A percentile compares a stretch with the other conserved stretches of the same genome.
These are phyloP conservation scores for Metridium senile DNA, from an alignment of 92 coral and sea anemone genomes.

Conservation along the genomic window DNA sequence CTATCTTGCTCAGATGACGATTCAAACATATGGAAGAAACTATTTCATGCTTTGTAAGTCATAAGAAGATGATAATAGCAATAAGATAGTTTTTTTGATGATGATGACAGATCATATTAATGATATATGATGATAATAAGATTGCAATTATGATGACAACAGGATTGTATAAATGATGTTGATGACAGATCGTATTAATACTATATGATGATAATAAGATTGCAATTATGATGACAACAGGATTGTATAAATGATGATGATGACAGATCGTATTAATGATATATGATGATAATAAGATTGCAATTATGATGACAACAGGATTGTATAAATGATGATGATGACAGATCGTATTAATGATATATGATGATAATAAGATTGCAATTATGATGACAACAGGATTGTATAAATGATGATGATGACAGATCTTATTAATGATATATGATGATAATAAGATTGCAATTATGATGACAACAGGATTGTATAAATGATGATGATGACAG, in stretches of 20 bases:
- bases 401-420: too few relatives aligned
- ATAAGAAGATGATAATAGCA: background rate
- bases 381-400: too few relatives aligned
- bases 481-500: too few relatives aligned
- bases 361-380: too few relatives aligned
- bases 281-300: too few relatives aligned
- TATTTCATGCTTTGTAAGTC: conserved; percentile 60
- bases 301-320: background rate
- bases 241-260: background rate
- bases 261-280: too few relatives aligned
- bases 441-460: too few relatives aligned
- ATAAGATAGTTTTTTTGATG: background rate
- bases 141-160: background rate
- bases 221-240: background rate
- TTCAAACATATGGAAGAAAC: conserved; percentile 47
- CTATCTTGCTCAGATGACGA: conserved; percentile 55
- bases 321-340: background rate
- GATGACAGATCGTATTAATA: background rate
- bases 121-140: too few relatives aligned
- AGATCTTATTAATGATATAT: too few relatives aligned
- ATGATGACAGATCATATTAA: background rate
- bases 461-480: too few relatives aligned
- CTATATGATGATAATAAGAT: too few relatives aligned
- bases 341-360: too few relatives aligned
- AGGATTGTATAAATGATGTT: background rate